Percentiles rank a stretch among this genome's conserved stretches.
Conservation (phyloP, 1,140 invertebrate species). For the Marisa cornuarietis region DNA sequence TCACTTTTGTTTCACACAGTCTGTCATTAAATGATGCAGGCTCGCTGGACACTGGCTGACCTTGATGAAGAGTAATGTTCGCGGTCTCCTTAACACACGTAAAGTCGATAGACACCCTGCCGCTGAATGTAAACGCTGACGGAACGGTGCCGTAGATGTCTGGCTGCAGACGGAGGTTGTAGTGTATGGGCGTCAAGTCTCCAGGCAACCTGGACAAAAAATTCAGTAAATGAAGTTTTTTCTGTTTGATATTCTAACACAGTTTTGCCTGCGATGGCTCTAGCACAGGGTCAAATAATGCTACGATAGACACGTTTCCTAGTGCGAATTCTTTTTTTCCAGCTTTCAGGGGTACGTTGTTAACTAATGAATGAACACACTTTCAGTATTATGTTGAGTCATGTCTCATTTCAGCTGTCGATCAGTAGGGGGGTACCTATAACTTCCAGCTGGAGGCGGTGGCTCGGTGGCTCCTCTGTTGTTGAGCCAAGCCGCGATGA, state of each 20-base stretch:
- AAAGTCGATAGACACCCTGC: background rate
- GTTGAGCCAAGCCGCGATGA: slow-evolving; percentile 17
- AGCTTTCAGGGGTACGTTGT: too few species aligned
- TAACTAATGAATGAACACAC: too few species aligned
- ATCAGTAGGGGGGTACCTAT: background rate
- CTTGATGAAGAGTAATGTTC: background rate
- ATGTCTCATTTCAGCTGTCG: too few species aligned
- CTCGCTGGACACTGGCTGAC: background rate
- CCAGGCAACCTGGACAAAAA: background rate
- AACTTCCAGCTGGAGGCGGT: slow-evolving; percentile 5
- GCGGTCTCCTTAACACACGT: background rate
- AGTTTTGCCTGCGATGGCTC: too few species aligned
- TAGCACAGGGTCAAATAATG: too few species aligned
- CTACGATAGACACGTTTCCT: too few species aligned
- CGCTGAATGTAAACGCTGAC: background rate
- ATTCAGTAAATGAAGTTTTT: too few species aligned
- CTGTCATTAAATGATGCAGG: too few species aligned
- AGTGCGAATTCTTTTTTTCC: too few species aligned
- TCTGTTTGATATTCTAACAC: too few species aligned
- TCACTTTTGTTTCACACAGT: too few species aligned
- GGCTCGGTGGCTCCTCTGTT: slow-evolving; percentile 1
- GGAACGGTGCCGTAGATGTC: background rate
- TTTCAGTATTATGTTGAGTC: too few species aligned
- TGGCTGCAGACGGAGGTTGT: background rate
- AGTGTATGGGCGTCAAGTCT: background rate